Base-by-base conservation (phyloP, 2,797 vertebrate genomes). In the Lagothrix lagotricha region DNA sequence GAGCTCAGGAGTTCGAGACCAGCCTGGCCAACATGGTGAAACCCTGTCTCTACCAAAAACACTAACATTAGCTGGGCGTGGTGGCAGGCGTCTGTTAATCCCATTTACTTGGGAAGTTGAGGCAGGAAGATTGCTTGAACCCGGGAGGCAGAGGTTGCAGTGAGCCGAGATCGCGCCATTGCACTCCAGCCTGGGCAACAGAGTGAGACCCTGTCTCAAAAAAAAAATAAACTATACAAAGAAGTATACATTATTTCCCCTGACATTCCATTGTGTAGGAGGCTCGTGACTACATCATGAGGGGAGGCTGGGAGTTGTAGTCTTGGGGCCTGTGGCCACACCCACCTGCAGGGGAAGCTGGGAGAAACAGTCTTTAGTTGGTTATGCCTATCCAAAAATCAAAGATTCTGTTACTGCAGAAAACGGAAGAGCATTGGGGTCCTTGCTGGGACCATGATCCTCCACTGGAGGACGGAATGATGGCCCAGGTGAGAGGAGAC, bases 81-180 rank as follows among this genome's bases (percentile, higher is more conserved):
- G 33, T 67, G 61, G 33, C 7, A 8, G 15, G 61, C 1, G 7
- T 15, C 15, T n/a, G 15, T 67, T 67, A 67, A 67, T 67, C 30
- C 61, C 33, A 4, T 15, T 17, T 67, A 8, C 61, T n/a, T 0
- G 0, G 61, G 61, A 67, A 15, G 61, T 33, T 19, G 33, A n/a
- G 15, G 61, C 33, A n/a, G 61, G 33, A 67, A 17, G n/a, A 67
- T 67, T 3, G 3, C 33, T 67, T 67, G 61, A 33, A 67, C 61
- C 61, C 0, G 0, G 33, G 7, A n/a, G 61, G 33, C 15, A 0
- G 61, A 67, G 61, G 15, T 67, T 67, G 61, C 7, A 67, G 15
- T n/a, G 33, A 67, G 15, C 33, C 1, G 0, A 19, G 15, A 67
- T 67, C 0, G 1, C 7, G 0, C 61, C 61, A 67, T 33, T 67